Evolutionary conservation across 2,888 invertebrate genomes (phyloP), one percentile per base, ranked within the genome.

Genomic region (Brenthis daphne): DNA sequence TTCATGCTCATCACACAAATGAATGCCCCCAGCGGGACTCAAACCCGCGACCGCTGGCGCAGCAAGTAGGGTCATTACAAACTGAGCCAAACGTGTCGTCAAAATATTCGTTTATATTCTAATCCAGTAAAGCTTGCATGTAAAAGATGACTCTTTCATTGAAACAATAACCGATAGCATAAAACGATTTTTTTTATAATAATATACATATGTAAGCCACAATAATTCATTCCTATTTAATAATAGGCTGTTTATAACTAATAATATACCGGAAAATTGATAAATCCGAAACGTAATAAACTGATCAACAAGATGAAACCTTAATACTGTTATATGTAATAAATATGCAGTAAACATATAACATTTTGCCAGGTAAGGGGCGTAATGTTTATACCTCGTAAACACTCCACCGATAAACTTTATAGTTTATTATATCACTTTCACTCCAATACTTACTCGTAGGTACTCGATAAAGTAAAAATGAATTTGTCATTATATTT

Each of bases 351-450:
- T 70, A 57, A 60, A 67, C 56, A 48, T 61, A 60, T 60, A 65
- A 68, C 53, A 56, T 69, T 47, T 56, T 33, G 65, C 65, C 50
- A 51, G 60, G 64, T 56, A 55, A 64, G 61, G 53, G 55, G n/a
- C 68, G 60, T 68, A 64, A 55, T 53, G 60, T 68, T 70, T 65
- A 68, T 68, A 37, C 56, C 33, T 50, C 70, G 60, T 70, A 70
- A 70, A 70, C 63, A 70, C 65, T 51, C 57, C 54, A 65, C 65
- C 61, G 70, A 70, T 67, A 67, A 70, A 65, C n/a, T 65, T 70
- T 65, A 70, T 65, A 56, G 57, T 24, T 20, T 16, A 12, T 51
- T 57, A 57, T 43, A 55, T 33, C 6, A 58, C 55, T 60, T 64
- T 61, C 56, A 29, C 20, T 55, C 4, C 13, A 54, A 5, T 33